phyloP scores from a whole-genome alignment of 2,113 vertebrate species.

The Etia nguti region DNA sequence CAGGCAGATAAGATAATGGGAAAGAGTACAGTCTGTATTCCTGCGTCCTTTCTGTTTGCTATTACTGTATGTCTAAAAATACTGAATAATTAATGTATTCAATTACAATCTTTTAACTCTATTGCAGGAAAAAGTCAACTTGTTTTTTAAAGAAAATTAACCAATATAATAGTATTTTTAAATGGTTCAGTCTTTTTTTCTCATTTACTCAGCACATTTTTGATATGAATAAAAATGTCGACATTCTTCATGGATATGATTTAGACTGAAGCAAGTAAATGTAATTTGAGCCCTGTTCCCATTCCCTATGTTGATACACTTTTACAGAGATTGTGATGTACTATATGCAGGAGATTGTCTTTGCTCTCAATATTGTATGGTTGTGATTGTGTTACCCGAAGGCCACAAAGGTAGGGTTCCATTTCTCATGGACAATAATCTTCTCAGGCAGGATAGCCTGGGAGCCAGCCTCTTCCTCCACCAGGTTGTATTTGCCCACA shows the following conservation, averaged over 20 bases:
- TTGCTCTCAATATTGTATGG: neutral
- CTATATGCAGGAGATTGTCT: neutral
- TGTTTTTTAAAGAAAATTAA: neutral
- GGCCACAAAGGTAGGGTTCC: conserved; percentile 73
- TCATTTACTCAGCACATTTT: neutral
- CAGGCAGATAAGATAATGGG: neutral
- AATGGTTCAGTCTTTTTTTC: neutral
- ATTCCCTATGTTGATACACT: neutral
- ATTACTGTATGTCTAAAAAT: neutral
- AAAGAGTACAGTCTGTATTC: neutral
- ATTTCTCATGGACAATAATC: conserved; percentile 82
- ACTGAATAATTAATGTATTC: neutral
- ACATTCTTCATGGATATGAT: neutral
- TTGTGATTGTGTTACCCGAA: conserved; percentile 62
- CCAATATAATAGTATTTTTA: neutral
- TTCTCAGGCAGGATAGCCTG: conserved; percentile 72
- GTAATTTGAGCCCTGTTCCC: neutral
- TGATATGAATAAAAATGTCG: neutral
- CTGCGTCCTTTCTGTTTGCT: neutral
- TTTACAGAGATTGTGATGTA: neutral
- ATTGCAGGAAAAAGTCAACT: neutral
- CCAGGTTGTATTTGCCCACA: conserved; percentile 83
- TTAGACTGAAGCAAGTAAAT: neutral
- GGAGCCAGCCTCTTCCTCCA: conserved; percentile 62
- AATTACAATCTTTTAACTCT: neutral